Evolutionary conservation across 1,140 invertebrate species (phyloP).

Genomic region (Ylistrum balloti): DNA sequence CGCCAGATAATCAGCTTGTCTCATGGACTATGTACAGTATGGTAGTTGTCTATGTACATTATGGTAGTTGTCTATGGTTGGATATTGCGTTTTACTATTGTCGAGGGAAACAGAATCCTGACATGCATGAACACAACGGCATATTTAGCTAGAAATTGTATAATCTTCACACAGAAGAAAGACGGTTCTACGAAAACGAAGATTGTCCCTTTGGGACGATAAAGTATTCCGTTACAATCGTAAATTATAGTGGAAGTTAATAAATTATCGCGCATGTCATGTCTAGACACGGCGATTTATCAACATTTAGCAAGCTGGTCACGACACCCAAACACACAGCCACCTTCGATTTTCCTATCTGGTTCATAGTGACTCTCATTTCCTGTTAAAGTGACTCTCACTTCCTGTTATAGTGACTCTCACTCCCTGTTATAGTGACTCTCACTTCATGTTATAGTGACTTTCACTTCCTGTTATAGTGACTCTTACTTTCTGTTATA

Average conservation of each 20-base stretch:
- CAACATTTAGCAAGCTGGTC: not conserved
- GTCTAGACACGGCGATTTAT: not conserved
- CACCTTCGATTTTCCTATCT: too few relatives aligned
- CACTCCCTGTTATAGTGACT: too few relatives aligned
- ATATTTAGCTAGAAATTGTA: not conserved
- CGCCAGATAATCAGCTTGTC: not conserved
- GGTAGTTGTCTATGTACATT: not conserved
- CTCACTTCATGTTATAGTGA: too few relatives aligned
- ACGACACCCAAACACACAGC: not conserved
- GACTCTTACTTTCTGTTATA: too few relatives aligned
- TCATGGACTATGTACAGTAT: not conserved
- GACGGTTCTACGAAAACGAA: not conserved
- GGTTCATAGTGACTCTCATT: too few relatives aligned
- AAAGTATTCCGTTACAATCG: not conserved
- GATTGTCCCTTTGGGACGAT: not conserved
- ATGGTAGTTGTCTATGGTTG: not conserved
- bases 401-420: too few relatives aligned
- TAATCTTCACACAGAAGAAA: not conserved
- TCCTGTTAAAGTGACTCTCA: too few relatives aligned
- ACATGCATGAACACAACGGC: not conserved
- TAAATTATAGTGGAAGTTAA: not conserved
- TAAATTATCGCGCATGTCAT: not conserved
- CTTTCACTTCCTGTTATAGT: too few relatives aligned
- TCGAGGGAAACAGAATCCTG: not conserved
- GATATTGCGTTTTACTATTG: not conserved